Evolutionary conservation across 1,140 invertebrate genomes (phyloP), one percentile per base, ranked within the genome.

Genomic region (Belonocnema kinseyi): DNA sequence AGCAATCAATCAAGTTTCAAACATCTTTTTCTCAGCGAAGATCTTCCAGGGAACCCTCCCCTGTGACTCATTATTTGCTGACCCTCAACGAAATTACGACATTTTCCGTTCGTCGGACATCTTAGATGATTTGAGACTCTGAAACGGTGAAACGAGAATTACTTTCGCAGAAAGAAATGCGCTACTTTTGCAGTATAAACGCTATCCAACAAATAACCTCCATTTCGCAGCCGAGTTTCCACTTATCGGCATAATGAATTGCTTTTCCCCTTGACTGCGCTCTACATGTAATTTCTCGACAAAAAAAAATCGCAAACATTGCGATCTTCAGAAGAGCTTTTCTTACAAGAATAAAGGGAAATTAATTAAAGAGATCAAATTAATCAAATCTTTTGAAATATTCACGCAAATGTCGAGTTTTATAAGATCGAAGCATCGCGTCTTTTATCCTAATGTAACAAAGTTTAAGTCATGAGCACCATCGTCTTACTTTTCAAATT

Each of bases 231-330:
- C 61, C 26, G 61, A 66, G 61, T 66, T 66, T 66, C 61, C 26
- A 66, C 61, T 66, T 66, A 66, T 66, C 61, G 33, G 61, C 61
- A 40, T 66, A 66, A 66, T 66, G 61, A 66, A 66, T 66, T 66
- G 61, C 61, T 66, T 66, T n/a, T 66, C 61, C 33, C 40, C 61
- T 33, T 66, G 61, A 66, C 61, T 66, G 61, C 61, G 40, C 61
- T 66, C 13, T 66, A n/a, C 33, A 66, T 66, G 61, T 66, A 16
- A 26, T 66, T n/a, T 33, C 40, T 66, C 26, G 61, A 26, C 26
- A 40, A n/a, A 66, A 66, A 66, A 66, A 26, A 40, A 40, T 66
- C 14, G 14, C 61, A 66, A 66, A 40, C 61, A 33, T 13, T 66
- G 21, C 14, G 26, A 46, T 40, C 61, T 66, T 16, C 5, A 66